These are phyloP conservation scores for Panthera tigris DNA, from an alignment of 2,113 vertebrate genomes.

Conservation along the genomic window DNA sequence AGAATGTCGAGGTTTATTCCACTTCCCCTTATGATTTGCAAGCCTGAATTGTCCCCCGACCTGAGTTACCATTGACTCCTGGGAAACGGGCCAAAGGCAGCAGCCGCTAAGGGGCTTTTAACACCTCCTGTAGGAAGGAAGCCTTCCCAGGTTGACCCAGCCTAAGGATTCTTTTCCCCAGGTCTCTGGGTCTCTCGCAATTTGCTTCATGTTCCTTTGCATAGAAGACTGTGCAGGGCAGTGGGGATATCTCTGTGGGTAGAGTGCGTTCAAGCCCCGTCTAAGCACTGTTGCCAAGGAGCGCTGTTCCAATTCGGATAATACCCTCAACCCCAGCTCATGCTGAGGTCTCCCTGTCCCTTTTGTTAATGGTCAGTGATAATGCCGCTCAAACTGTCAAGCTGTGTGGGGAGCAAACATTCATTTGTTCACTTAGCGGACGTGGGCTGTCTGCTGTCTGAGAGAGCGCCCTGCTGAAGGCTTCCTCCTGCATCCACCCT, in stretches of 20 bases:
- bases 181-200: neutral
- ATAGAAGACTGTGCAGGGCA: accelerated
- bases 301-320: neutral
- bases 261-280: no score
- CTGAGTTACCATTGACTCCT: neutral
- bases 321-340: no score
- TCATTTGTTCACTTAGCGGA: no score
- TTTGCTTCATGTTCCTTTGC: neutral
- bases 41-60: neutral
- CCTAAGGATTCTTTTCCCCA: neutral
- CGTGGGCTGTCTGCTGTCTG: accelerated
- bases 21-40: neutral
- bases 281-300: neutral
- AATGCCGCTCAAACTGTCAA: no score
- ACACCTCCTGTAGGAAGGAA: neutral
- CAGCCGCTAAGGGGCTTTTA: neutral
- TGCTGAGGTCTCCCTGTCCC: neutral
- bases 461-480: accelerated
- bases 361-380: no score
- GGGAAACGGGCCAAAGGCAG: neutral
- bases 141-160: neutral
- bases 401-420: neutral
- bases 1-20: neutral
- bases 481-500: neutral
- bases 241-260: no score